phyloP scores from a whole-genome alignment of 2,113 vertebrate species.

The Mastomys natalensis region DNA sequence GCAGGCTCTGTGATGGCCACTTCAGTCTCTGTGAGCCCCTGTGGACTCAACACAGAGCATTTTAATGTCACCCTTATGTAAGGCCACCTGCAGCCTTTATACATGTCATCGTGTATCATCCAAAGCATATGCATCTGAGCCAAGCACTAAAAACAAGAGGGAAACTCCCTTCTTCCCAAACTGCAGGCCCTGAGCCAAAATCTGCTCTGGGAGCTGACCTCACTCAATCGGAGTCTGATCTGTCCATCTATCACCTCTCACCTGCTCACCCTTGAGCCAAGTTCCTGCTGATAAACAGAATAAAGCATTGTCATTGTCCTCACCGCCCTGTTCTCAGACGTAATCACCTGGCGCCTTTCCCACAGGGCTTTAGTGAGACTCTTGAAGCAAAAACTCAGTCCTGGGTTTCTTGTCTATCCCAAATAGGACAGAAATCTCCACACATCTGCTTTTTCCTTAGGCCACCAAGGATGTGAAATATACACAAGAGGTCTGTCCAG shows the following conservation, averaged over 20 bases:
- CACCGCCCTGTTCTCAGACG: background rate
- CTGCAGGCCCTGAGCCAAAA: background rate
- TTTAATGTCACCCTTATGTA: background rate
- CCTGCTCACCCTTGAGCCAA: background rate
- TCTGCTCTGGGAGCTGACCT: background rate
- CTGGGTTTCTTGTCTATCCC: background rate
- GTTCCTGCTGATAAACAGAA: background rate
- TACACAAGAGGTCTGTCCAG: conserved; percentile 60
- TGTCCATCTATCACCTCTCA: background rate
- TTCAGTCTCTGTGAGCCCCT: background rate
- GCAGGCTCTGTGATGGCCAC: background rate
- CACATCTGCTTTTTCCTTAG: background rate
- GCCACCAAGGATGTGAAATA: conserved; percentile 61
- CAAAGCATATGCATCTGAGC: background rate
- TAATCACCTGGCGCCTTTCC: background rate
- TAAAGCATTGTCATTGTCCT: background rate
- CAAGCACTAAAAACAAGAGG: background rate
- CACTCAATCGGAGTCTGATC: background rate
- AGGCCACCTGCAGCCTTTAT: too few species aligned
- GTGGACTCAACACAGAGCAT: background rate
- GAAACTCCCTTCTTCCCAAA: background rate
- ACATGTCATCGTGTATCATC: background rate
- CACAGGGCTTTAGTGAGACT: background rate
- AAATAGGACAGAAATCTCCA: background rate
- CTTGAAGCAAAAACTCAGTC: background rate